Conservation (phyloP, 2,113 vertebrate species). For the Cisticola juncidis region DNA sequence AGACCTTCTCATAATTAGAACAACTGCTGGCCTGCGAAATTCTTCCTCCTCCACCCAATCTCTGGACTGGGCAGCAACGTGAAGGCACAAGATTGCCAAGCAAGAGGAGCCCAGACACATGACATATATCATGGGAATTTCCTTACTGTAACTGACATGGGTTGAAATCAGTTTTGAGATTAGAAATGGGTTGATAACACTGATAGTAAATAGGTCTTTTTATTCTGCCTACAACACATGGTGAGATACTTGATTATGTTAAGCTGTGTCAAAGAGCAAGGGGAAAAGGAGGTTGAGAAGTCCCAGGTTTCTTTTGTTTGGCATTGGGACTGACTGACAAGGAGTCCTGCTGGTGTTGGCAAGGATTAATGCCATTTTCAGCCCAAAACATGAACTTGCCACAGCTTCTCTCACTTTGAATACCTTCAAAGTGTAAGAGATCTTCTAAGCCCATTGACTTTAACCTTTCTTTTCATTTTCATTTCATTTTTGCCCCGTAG, state of each 20-base stretch:
- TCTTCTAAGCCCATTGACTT: not conserved
- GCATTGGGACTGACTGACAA: not conserved
- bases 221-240: not conserved
- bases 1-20: not conserved
- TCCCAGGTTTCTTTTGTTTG: not conserved
- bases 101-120: not conserved
- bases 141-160: not conserved
- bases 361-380: not conserved
- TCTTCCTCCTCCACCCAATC: not conserved
- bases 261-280: not conserved
- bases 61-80: not conserved
- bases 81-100: not conserved
- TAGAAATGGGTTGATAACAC: not conserved
- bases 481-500: not conserved
- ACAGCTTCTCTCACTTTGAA: not conserved
- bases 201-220: not conserved
- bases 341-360: not conserved
- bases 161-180: not conserved
- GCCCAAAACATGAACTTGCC: not conserved
- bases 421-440: not conserved
- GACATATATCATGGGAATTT: not conserved
- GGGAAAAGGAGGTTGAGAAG: not conserved
- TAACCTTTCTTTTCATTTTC: not conserved
- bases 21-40: not conserved
- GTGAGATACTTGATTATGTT: not conserved